These are phyloP conservation scores for Lampris megalopsis DNA, from an alignment of 2,113 vertebrate genomes.

Conservation along the genomic window DNA sequence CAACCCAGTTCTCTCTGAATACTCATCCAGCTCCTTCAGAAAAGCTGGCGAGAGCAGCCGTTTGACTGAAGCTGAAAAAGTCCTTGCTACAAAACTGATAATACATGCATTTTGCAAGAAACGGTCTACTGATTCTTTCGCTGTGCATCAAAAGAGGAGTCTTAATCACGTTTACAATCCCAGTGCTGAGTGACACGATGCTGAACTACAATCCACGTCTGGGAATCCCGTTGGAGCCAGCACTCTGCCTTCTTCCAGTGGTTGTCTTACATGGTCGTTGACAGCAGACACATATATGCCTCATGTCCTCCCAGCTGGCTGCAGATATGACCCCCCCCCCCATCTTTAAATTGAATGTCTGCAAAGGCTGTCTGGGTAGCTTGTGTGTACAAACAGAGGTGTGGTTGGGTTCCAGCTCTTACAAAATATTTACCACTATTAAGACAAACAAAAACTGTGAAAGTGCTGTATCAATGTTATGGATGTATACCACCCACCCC, in stretches of 20 bases:
- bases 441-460: neutral
- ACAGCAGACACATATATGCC: too few species aligned
- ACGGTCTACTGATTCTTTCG: conserved; percentile 1
- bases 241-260: too few species aligned
- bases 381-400: conserved; percentile 19
- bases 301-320: too few species aligned
- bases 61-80: conserved; percentile 10
- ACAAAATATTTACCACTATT: conserved; percentile 48
- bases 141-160: conserved; percentile 12
- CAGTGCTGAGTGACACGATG: conserved; percentile 4
- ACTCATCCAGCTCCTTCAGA: neutral
- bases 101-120: conserved; percentile 37
- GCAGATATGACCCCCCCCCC: too few species aligned
- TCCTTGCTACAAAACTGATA: conserved; percentile 9
- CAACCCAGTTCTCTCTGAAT: conserved; percentile 31
- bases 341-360: conserved; percentile 58
- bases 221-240: too few species aligned
- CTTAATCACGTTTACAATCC: conserved; percentile 12
- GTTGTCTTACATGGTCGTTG: too few species aligned
- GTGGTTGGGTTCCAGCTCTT: conserved; percentile 26
- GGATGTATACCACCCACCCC: neutral
- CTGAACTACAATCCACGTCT: neutral
- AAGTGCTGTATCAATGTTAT: conserved; percentile 46
- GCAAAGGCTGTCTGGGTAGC: conserved; percentile 44
- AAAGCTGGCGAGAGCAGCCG: neutral